phyloP scores from a whole-genome alignment of 2,797 vertebrate species.

The Lophura swinhoii region DNA sequence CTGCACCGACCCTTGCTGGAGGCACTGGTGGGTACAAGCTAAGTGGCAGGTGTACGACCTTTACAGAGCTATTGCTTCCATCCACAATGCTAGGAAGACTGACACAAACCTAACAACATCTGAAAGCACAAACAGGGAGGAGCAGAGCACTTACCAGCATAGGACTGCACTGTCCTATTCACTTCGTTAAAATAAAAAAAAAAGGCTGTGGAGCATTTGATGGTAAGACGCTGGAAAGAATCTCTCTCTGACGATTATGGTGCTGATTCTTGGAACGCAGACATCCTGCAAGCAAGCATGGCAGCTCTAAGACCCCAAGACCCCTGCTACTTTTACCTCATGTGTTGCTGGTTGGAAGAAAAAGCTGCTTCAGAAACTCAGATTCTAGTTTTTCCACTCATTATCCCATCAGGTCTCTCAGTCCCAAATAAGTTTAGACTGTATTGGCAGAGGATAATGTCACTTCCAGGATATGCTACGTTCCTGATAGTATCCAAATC shows the following conservation, averaged over 20 bases:
- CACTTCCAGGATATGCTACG: conserved; percentile 70
- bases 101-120: conserved; percentile 17
- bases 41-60: neutral
- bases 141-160: conserved; percentile 14
- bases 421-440: conserved; percentile 39
- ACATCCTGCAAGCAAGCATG: conserved; percentile 15
- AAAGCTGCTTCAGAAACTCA: conserved; percentile 41
- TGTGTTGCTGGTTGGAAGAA: conserved; percentile 32
- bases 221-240: conserved; percentile 24
- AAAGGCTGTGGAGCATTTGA: neutral
- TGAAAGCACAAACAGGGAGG: conserved; percentile 48
- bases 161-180: neutral
- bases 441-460: conserved; percentile 65
- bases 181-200: neutral
- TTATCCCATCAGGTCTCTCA: conserved; percentile 3
- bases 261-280: conserved; percentile 17
- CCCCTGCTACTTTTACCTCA: conserved; percentile 57
- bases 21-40: neutral
- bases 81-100: conserved; percentile 14
- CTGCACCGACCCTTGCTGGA: neutral
- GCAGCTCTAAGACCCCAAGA: conserved; percentile 32
- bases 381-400: neutral
- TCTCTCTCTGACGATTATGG: conserved; percentile 47
- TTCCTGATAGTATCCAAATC: conserved; percentile 58
- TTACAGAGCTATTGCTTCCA: conserved; percentile 13